Percentiles rank a stretch among this genome's conserved stretches.
Conservation (phyloP, 2,797 vertebrate genomes). For the Cynodonichthys magdalenae region DNA sequence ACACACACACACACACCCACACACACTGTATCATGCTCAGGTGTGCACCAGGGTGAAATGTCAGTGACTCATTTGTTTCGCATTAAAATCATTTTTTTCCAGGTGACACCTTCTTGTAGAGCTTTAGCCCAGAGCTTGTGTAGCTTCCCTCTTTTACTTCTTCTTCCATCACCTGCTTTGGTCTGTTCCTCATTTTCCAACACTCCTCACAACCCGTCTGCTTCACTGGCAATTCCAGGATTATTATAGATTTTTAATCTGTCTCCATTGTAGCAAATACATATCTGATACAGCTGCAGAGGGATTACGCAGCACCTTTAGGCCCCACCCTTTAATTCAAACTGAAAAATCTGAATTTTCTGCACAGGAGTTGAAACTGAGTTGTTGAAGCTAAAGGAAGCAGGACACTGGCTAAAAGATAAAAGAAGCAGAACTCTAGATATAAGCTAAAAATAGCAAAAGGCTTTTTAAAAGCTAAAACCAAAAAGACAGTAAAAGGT, state of each 20-base stretch:
- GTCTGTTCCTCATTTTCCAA: neutral
- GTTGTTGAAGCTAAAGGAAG: no score
- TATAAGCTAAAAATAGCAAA: no score
- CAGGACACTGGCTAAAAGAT: no score
- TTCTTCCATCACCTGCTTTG: neutral
- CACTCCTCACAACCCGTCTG: neutral
- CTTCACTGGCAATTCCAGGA: constrained; percentile 11
- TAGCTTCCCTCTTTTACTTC: neutral
- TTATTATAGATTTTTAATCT: constrained; percentile 31
- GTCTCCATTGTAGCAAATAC: constrained; percentile 6
- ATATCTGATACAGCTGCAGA: constrained; percentile 1
- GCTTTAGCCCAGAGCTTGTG: constrained; percentile 8
- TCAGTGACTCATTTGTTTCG: constrained; percentile 48
- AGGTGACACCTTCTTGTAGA: constrained; percentile 17
- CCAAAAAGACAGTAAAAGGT: neutral
- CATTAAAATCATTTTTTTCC: constrained; percentile 23
- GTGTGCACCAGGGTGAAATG: constrained; percentile 51
- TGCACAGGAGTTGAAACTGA: no score
- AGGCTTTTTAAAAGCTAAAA: no score
- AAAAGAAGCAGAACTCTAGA: no score
- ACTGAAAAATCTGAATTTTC: neutral
- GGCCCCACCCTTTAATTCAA: neutral
- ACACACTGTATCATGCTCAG: constrained; percentile 25
- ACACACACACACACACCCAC: constrained; percentile 9
- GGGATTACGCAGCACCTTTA: constrained; percentile 24